These are phyloP conservation scores for Ecdyonurus torrentis DNA, from an alignment of 2,888 invertebrate species.

Conservation along the genomic window DNA sequence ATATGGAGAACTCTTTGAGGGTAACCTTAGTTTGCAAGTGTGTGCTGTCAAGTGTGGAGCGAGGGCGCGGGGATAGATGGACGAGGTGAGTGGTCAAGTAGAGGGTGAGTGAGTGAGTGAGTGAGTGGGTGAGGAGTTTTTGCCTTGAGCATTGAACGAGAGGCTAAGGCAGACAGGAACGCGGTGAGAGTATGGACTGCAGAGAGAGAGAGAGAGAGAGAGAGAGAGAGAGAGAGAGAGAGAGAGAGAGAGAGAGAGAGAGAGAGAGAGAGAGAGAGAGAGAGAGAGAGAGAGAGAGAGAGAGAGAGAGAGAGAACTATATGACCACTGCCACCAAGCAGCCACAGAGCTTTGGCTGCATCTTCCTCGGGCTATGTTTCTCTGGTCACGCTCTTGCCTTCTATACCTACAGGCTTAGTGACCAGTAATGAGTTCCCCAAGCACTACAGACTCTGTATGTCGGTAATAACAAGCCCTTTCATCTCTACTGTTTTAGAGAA, in stretches of 20 bases:
- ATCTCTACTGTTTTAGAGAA: background rate
- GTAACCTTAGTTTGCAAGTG: too few species aligned
- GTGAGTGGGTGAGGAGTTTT: too few species aligned
- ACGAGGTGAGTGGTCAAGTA: too few species aligned
- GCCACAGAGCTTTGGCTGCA: background rate
- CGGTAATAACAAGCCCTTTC: background rate
- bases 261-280: too few species aligned
- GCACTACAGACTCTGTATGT: background rate
- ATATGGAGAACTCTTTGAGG: too few species aligned
- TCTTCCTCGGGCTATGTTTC: background rate
- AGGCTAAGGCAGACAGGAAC: too few species aligned
- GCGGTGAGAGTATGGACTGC: too few species aligned
- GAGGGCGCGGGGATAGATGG: too few species aligned
- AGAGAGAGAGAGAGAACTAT: background rate
- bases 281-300: background rate
- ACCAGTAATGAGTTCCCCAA: background rate
- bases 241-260: too few species aligned
- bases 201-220: background rate
- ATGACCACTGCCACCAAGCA: background rate
- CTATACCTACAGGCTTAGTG: background rate
- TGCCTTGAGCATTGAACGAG: too few species aligned
- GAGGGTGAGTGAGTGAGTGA: too few species aligned
- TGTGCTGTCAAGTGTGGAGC: too few species aligned
- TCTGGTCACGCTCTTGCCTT: background rate
- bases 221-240: background rate